Base-by-base conservation (phyloP, 2,888 invertebrate genomes). In the Chaetogeoica ovagalla region DNA sequence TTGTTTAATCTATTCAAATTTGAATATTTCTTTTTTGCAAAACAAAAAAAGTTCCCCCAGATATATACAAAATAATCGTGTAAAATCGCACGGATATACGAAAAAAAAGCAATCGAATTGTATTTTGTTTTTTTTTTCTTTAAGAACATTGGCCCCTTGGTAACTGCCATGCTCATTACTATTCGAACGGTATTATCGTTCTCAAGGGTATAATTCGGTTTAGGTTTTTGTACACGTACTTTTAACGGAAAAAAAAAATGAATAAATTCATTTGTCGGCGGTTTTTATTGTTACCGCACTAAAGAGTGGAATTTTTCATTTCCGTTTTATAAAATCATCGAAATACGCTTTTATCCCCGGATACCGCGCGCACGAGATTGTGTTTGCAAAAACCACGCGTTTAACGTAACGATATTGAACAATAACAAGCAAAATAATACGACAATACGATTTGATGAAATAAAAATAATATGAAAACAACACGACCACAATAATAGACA, bases 151-250 rank as follows among this genome's bases (percentile, higher is more conserved):
- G 63, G 62, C 55, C 48, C 21, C 21, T 37, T 55, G 59, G 9
- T 68, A 76, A 76, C 66, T 68, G 15, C 57, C 30, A 43, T n/a
- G 52, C 79, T 79, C 43, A 79, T 79, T 79, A 71, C 63, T 79
- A 79, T 79, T 79, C 79, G 63, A 63, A 79, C 39, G 52, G 79
- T 79, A 63, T 70, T 79, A 23, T 63, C 55, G 71, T 79, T 69
- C 63, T 79, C 79, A 63, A 79, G 79, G 79, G 79, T 79, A 71
- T 57, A 65, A 79, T 79, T 79, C 62, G n/a, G 63, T 71, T 79
- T 71, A 71, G 62, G 62, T 70, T 71, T 70, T 69, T 39, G 43
- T 63, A 63, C 79, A 71, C 79, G 79, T 71, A 79, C 23, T 23
- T 71, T 71, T 71, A 15, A 37, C 23, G 4, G 48, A 13, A 37